Evolutionary conservation across 2,888 invertebrate genomes (phyloP).

Genomic region (Netelia melanura): DNA sequence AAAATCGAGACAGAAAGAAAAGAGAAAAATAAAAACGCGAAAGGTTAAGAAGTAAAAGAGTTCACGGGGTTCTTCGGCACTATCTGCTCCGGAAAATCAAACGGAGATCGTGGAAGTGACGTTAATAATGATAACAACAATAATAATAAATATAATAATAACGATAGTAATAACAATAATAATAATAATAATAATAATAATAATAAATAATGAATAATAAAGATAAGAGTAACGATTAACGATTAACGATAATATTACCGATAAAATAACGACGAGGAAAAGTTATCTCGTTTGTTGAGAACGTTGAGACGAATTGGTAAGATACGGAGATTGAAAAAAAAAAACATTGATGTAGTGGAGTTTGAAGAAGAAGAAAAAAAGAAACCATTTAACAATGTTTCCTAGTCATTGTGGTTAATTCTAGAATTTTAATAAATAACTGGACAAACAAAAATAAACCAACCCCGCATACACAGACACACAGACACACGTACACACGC

Average conservation of each 20-base stretch:
- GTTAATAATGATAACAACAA: background rate
- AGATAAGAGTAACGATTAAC: background rate
- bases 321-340: background rate
- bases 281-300: conserved; percentile 37
- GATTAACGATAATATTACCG: conserved; percentile 8
- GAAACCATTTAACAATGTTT: conserved; percentile 49
- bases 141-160: conserved; percentile 21
- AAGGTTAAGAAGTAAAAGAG: background rate
- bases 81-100: conserved; percentile 33
- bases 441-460: background rate
- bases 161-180: conserved; percentile 24
- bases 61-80: conserved; percentile 41
- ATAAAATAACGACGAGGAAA: conserved; percentile 17
- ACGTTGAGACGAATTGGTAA: background rate
- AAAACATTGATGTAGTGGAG: conserved; percentile 10
- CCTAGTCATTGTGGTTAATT: conserved; percentile 57
- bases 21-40: background rate
- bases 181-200: conserved; percentile 4
- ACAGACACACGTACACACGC: conserved; percentile 45
- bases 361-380: conserved; percentile 21
- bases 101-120: conserved; percentile 27
- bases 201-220: conserved; percentile 1
- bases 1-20: background rate
- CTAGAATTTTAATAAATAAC: conserved; percentile 44
- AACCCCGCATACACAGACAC: conserved; percentile 62